Percentiles rank a stretch among this genome's conserved stretches.
phyloP scores from a whole-genome alignment of 1,140 invertebrate genomes.

The Venturia canescens region DNA sequence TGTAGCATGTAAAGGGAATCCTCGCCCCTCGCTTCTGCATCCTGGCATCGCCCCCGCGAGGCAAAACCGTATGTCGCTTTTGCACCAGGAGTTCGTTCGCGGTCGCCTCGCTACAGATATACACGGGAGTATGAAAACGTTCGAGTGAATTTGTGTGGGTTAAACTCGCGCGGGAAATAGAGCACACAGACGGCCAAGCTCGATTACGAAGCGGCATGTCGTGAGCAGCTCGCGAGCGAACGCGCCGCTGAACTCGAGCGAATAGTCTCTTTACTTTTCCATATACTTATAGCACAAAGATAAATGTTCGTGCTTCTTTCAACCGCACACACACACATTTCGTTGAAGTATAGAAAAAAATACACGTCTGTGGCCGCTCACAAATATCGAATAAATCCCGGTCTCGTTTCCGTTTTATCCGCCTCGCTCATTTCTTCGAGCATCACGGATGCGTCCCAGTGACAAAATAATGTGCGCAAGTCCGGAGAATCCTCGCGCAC shows the following conservation, averaged over 20 bases:
- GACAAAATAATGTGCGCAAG: no score
- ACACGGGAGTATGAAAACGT: neutral
- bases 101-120: neutral
- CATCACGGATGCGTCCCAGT: no score
- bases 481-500: no score
- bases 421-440: no score
- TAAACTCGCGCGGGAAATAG: conserved; percentile 68
- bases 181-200: conserved; percentile 55
- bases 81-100: conserved; percentile 18
- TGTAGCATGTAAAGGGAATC: conserved; percentile 67
- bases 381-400: neutral
- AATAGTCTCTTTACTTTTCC: conserved; percentile 46
- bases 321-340: neutral
- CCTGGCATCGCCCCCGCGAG: conserved; percentile 31
- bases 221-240: conserved; percentile 51
- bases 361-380: neutral
- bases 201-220: conserved; percentile 61
- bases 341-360: neutral
- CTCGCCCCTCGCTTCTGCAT: conserved; percentile 54
- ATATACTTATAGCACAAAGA: conserved; percentile 28
- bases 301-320: neutral
- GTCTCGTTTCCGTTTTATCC: neutral
- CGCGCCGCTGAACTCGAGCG: conserved; percentile 43
- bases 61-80: conserved; percentile 47
- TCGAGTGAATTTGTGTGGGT: conserved; percentile 48